Evolutionary conservation across 1,140 invertebrate species (phyloP).

Genomic region (Bathynomus jamesi): DNA sequence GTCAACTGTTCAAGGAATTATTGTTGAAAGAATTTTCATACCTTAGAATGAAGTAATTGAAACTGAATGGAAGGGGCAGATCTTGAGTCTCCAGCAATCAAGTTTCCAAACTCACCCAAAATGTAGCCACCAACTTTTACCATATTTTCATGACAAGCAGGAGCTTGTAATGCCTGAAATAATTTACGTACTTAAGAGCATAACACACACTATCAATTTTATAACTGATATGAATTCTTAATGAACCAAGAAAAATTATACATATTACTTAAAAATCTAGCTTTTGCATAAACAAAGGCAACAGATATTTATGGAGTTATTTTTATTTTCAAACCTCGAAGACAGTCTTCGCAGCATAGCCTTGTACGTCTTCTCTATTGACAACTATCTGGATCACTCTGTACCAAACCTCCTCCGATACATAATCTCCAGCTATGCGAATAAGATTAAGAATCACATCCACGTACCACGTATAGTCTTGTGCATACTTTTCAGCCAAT

Average conservation of each 20-base stretch:
- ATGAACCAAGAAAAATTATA: too few species aligned
- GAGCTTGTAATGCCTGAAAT: constrained; percentile 79
- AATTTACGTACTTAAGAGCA: too few species aligned
- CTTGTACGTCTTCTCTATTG: constrained; percentile 97
- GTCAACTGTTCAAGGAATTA: too few species aligned
- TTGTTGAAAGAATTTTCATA: constrained; percentile 40
- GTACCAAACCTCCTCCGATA: constrained; percentile 93
- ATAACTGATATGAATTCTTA: too few species aligned
- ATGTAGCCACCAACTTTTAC: constrained; percentile 99
- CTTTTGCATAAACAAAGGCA: too few species aligned
- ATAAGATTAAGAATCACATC: constrained; percentile 99
- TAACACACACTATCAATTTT: too few species aligned
- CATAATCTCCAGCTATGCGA: constrained; percentile 98
- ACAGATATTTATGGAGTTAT: too few species aligned
- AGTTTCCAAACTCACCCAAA: constrained; percentile 97
- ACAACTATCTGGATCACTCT: constrained; percentile 99
- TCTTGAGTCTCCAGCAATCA: constrained; percentile 96
- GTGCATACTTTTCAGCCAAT: constrained; percentile 98
- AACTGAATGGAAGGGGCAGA: constrained; percentile 95
- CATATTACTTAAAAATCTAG: too few species aligned
- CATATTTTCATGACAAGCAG: constrained; percentile 99
- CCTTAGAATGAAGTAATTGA: constrained; percentile 91
- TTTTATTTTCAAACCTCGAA: too few species aligned
- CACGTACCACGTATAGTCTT: constrained; percentile 98
- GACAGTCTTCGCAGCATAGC: constrained; percentile 98